A percentile compares a stretch with the other conserved stretches of the same genome.
Conservation (phyloP, 2,797 vertebrate genomes). For the Melanotaenia parkinsoni region DNA sequence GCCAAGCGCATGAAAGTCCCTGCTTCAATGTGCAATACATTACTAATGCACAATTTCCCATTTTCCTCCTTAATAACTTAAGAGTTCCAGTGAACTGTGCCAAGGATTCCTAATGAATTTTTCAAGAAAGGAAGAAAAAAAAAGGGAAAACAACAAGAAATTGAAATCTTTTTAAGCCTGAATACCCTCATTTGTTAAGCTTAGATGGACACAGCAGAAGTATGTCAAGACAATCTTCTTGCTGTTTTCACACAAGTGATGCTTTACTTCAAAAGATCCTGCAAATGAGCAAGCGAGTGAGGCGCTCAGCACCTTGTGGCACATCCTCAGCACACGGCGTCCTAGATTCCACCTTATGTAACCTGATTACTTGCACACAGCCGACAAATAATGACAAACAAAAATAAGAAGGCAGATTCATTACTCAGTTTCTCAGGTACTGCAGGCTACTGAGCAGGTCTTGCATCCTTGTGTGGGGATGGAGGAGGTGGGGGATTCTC, state of each 20-base stretch:
- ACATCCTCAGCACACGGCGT: conserved; percentile 58
- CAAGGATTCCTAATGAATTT: conserved; percentile 62
- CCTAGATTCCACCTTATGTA: conserved; percentile 74
- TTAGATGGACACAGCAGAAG: conserved; percentile 48
- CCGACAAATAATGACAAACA: conserved; percentile 55
- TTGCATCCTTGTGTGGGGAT: conserved; percentile 30
- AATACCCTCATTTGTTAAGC: conserved; percentile 65
- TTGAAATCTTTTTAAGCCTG: conserved; percentile 52
- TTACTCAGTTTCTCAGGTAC: conserved; percentile 63
- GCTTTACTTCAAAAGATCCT: conserved; percentile 57
- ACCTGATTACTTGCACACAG: conserved; percentile 65
- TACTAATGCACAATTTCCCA: conserved; percentile 65
- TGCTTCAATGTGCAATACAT: conserved; percentile 58
- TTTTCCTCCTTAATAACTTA: conserved; percentile 69
- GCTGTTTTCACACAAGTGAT: conserved; percentile 53
- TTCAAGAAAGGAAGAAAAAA: conserved; percentile 41
- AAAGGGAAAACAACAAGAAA: conserved; percentile 49
- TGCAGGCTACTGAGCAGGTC: conserved; percentile 22
- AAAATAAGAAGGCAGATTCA: conserved; percentile 36
- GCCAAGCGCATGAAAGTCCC: conserved; percentile 27
- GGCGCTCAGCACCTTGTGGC: conserved; percentile 65
- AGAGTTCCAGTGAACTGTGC: conserved; percentile 46
- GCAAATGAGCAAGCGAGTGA: conserved; percentile 41
- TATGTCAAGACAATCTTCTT: conserved; percentile 44
- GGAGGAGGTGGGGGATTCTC: conserved; percentile 29